These are phyloP conservation scores for Epirrhoe alternata DNA, from an alignment of 2,888 invertebrate species.

Conservation along the genomic window DNA sequence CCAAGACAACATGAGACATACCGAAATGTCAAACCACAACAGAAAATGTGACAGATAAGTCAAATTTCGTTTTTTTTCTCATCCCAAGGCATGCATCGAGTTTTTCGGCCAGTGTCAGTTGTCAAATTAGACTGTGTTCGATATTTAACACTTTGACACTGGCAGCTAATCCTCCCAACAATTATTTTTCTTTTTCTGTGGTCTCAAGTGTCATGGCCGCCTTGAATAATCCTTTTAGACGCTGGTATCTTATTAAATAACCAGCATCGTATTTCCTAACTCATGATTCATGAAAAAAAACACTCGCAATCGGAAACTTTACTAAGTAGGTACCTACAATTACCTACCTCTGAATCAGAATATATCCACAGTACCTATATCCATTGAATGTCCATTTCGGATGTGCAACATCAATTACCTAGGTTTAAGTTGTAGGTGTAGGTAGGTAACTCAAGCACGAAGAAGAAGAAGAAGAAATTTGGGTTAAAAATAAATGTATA, in stretches of 20 bases:
- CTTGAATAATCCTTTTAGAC: constrained; percentile 82
- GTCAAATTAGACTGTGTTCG: constrained; percentile 84
- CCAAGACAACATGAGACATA: constrained; percentile 66
- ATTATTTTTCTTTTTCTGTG: constrained; percentile 71
- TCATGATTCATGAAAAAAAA: constrained; percentile 66
- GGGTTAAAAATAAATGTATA: too few species aligned
- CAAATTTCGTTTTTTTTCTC: constrained; percentile 68
- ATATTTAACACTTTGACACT: constrained; percentile 86
- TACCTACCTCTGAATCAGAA: not conserved
- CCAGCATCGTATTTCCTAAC: constrained; percentile 74
- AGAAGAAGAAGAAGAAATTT: too few species aligned
- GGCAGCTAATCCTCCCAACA: constrained; percentile 81
- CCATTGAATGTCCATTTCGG: too few species aligned
- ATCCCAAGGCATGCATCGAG: constrained; percentile 46
- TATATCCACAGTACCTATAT: too few species aligned
- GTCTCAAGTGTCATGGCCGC: constrained; percentile 77
- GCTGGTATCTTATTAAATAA: constrained; percentile 66
- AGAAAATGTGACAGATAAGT: constrained; percentile 79
- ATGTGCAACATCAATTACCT: too few species aligned
- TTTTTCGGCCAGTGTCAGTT: constrained; percentile 71
- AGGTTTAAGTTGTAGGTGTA: constrained; percentile 10
- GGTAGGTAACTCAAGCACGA: not conserved
- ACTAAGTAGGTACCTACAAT: constrained; percentile 20
- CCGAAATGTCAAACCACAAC: constrained; percentile 77
- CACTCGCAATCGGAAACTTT: constrained; percentile 64